Percentiles rank a stretch among this genome's conserved stretches.
Conservation (phyloP, 2,797 vertebrate species). For the Haliaeetus albicilla region DNA sequence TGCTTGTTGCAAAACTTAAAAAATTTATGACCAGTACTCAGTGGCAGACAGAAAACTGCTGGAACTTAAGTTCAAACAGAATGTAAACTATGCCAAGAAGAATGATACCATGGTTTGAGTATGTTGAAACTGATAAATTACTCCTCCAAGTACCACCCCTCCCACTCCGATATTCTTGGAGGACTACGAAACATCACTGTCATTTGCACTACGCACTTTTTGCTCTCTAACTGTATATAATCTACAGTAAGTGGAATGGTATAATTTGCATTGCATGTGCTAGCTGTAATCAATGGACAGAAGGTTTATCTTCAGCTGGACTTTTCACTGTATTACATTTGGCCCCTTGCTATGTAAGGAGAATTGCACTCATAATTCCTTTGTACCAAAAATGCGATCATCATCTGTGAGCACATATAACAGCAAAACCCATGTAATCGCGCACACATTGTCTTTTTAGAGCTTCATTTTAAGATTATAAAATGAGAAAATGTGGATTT, state of each 20-base stretch:
- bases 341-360: conserved; percentile 2
- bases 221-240: conserved; percentile 9
- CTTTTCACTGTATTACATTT: background rate
- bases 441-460: background rate
- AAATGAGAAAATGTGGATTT: background rate
- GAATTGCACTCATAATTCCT: background rate
- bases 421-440: background rate
- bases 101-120: background rate
- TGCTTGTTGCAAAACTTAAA: background rate
- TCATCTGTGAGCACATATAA: background rate
- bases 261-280: background rate
- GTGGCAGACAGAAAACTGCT: background rate
- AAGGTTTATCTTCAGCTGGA: background rate
- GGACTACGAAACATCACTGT: conserved; percentile 2
- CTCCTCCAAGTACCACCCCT: background rate
- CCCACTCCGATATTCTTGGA: background rate
- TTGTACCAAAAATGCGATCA: background rate
- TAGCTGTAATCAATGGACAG: background rate
- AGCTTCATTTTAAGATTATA: background rate
- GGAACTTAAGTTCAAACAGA: background rate
- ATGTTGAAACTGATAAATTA: background rate
- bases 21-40: background rate
- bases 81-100: background rate
- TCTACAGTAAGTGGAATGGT: background rate
- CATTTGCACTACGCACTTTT: conserved; percentile 63